Base-by-base conservation (phyloP, 2,888 invertebrate species). In the Nyleta sp. region DNA sequence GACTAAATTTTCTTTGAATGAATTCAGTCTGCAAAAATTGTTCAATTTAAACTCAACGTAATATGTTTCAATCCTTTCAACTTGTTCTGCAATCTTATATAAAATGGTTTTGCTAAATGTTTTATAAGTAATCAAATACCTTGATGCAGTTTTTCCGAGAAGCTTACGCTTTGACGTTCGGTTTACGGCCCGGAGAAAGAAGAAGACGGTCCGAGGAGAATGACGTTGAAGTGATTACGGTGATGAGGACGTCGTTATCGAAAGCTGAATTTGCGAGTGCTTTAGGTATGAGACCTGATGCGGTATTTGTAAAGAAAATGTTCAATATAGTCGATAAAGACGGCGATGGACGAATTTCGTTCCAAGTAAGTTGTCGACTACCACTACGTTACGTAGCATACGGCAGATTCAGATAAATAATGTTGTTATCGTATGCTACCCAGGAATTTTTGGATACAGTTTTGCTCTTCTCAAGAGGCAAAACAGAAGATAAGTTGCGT, bases 241-340 rank as follows among this genome's bases (percentile, higher is more conserved):
- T 97, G 0, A 98, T 98, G 98, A 92, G 97, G 57, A 98, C 98
- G 0, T 97, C 97, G 0, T 90, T 98, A 71, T 97, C 97, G 0
- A 97, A 96, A 87, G 93, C 95, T 53, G 98, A 99, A 91, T 98
- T 99, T 86, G 98, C 98, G 0, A 96, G 96, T 60, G 98, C 98
- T 0, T 92, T 99, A 3, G 99, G 98, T 38, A 99, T 99, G 99
- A 96, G 96, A 88, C 92, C 96, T 0, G 97, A 98, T 85, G 98
- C 98, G 18, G 95, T 98, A 62, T 99, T 99, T 88, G 98, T 99
- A 0, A 95, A 96, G 86, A 97, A 98, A 91, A 98, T 99, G 98
- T 99, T 99, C 89, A 98, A 98, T 85, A 98, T 98, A 85, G 98
- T 98, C 0, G 98, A 98, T 89, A 98, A 97, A 88, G 97, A 98